Percentiles rank a stretch among this genome's conserved stretches.
phyloP scores from a whole-genome alignment of 2,797 vertebrate species.

The Otolemur crassicaudatus region DNA sequence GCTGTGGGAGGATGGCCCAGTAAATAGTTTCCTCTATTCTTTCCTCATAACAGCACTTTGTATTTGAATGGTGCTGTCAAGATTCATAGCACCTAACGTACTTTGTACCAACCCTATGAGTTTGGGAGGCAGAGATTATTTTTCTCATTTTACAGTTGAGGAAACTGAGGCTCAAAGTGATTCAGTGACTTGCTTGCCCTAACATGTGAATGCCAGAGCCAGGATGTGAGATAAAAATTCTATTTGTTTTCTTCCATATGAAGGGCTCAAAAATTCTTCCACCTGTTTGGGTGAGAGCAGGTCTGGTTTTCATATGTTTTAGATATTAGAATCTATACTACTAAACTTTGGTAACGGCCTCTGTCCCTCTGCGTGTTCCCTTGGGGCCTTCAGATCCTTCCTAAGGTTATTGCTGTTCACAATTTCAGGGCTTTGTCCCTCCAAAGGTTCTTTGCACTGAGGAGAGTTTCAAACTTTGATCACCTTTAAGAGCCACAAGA shows the following conservation, averaged over 20 bases:
- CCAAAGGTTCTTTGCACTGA: not conserved
- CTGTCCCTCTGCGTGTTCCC: not conserved
- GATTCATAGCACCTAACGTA: fast-evolving
- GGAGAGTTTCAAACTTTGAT: not conserved
- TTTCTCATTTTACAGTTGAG: not conserved
- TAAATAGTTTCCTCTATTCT: not conserved
- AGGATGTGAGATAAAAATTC: not conserved
- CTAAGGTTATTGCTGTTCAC: not conserved
- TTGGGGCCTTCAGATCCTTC: not conserved
- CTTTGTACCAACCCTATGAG: not conserved
- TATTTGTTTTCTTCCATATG: fast-evolving
- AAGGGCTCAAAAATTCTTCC: too few species aligned
- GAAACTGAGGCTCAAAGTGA: not conserved
- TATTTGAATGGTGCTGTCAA: not conserved
- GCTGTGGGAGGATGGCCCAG: fast-evolving
- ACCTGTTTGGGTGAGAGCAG: not conserved
- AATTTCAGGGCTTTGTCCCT: not conserved
- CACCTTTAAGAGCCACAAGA: not conserved
- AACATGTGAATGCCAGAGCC: not conserved
- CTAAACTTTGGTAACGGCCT: not conserved
- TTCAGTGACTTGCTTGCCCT: not conserved
- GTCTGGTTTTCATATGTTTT: not conserved
- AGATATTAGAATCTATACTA: fast-evolving
- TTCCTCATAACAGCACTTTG: not conserved
- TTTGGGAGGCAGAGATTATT: fast-evolving